phyloP scores from a whole-genome alignment of 2,113 vertebrate genomes.

The Agelaius phoeniceus region DNA sequence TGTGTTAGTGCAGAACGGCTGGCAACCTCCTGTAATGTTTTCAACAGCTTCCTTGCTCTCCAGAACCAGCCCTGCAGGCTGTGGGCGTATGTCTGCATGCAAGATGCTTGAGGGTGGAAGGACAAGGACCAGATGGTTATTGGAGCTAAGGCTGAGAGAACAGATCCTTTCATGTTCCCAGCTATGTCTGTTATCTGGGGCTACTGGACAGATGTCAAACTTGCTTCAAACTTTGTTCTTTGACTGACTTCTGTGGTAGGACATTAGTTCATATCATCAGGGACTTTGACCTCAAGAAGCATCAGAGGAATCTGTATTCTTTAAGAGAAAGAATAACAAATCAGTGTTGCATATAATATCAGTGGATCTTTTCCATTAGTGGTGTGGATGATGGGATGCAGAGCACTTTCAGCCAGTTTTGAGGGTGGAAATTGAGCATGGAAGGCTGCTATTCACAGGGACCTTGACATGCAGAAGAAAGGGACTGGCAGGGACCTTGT shows the following conservation, averaged over 20 bases:
- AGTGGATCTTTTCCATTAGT: neutral
- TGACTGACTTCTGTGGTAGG: neutral
- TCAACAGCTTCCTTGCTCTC: neutral
- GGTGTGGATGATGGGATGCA: neutral
- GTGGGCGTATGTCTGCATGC: neutral
- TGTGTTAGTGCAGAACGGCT: neutral
- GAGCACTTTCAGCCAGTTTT: neutral
- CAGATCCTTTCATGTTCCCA: neutral
- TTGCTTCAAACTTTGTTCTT: neutral
- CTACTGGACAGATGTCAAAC: neutral
- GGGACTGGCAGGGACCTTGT: neutral
- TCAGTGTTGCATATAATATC: neutral
- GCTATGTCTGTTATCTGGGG: neutral
- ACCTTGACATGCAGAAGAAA: neutral
- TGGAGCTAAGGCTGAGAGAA: neutral
- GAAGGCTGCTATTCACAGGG: neutral
- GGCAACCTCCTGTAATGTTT: neutral
- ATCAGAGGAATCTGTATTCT: neutral
- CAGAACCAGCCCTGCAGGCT: neutral
- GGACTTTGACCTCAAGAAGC: neutral
- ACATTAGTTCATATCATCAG: neutral
- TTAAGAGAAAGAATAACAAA: neutral
- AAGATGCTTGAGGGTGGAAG: neutral
- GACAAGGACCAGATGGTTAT: conserved; percentile 26
- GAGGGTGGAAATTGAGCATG: neutral